phyloP scores from a whole-genome alignment of 2,797 vertebrate species.

The Vespertilio murinus region DNA sequence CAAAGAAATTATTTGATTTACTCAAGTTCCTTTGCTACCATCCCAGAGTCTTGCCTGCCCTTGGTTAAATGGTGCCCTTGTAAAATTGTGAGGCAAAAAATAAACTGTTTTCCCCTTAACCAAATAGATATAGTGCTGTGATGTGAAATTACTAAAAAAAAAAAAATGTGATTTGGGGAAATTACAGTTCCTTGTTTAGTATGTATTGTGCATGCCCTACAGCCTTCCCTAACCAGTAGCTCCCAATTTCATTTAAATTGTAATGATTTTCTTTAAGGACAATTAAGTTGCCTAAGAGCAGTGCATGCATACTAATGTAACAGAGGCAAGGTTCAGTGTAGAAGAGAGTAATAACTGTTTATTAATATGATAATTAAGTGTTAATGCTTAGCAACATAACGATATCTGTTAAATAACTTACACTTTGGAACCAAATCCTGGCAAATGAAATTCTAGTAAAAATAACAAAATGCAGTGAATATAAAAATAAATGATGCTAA shows the following conservation, averaged over 20 bases:
- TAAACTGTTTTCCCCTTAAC: constrained; percentile 82
- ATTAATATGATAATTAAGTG: constrained; percentile 89
- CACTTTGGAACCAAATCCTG: constrained; percentile 80
- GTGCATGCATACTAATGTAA: constrained; percentile 83
- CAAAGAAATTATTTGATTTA: constrained; percentile 78
- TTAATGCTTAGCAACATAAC: constrained; percentile 85
- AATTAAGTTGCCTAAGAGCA: constrained; percentile 85
- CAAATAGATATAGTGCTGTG: constrained; percentile 83
- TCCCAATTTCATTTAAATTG: constrained; percentile 88
- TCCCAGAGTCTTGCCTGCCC: constrained; percentile 73
- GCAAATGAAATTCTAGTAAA: constrained; percentile 80
- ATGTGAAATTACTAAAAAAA: constrained; percentile 82
- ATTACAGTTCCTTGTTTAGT: constrained; percentile 84
- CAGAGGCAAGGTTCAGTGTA: constrained; percentile 78
- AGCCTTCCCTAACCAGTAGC: constrained; percentile 84
- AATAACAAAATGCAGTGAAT: constrained; percentile 81
- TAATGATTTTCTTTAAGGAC: constrained; percentile 89
- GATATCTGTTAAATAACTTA: constrained; percentile 86
- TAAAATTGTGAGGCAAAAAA: constrained; percentile 80
- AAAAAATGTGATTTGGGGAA: constrained; percentile 83
- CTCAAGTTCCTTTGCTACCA: constrained; percentile 73
- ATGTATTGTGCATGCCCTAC: constrained; percentile 83
- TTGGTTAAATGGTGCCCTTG: constrained; percentile 81
- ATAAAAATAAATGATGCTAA: constrained; percentile 78
- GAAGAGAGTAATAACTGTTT: constrained; percentile 86